Conservation (phyloP, 2,888 invertebrate species). For the Linnaemya vulpina region DNA sequence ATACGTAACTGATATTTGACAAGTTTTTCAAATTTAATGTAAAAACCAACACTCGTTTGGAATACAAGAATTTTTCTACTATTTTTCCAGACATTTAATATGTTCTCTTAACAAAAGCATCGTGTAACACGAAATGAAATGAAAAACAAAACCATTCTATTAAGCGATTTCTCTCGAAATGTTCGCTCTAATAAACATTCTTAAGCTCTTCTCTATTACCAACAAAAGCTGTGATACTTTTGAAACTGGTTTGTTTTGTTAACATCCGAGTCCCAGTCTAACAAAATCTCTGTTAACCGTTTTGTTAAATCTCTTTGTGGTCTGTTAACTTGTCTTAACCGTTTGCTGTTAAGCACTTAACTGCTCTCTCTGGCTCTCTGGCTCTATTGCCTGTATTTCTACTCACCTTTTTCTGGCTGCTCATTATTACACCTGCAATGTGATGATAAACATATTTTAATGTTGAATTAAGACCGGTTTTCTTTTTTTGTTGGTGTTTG, state of each 20-base stretch:
- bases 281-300: constrained; percentile 67
- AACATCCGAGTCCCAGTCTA: constrained; percentile 22
- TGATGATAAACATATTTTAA: constrained; percentile 60
- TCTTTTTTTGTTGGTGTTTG: constrained; percentile 11
- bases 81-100: constrained; percentile 21
- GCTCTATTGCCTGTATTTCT: constrained; percentile 6
- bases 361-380: not conserved
- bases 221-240: constrained; percentile 34
- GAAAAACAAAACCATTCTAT: constrained; percentile 38
- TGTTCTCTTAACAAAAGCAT: constrained; percentile 14
- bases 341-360: constrained; percentile 46
- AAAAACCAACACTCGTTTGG: constrained; percentile 33
- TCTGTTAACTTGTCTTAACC: constrained; percentile 47
- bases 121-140: constrained; percentile 27
- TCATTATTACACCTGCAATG: constrained; percentile 69
- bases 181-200: constrained; percentile 16
- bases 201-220: constrained; percentile 5
- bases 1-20: constrained; percentile 66
- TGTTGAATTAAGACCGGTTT: constrained; percentile 62
- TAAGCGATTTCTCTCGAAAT: constrained; percentile 12
- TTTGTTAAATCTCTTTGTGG: constrained; percentile 4
- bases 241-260: constrained; percentile 48
- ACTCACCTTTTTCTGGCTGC: constrained; percentile 36
- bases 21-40: constrained; percentile 40
- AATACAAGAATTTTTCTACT: constrained; percentile 33